Percentiles rank a stretch among this genome's conserved stretches.
phyloP scores from a whole-genome alignment of 1,140 invertebrate species.

The Eurytemora carolleeae region DNA sequence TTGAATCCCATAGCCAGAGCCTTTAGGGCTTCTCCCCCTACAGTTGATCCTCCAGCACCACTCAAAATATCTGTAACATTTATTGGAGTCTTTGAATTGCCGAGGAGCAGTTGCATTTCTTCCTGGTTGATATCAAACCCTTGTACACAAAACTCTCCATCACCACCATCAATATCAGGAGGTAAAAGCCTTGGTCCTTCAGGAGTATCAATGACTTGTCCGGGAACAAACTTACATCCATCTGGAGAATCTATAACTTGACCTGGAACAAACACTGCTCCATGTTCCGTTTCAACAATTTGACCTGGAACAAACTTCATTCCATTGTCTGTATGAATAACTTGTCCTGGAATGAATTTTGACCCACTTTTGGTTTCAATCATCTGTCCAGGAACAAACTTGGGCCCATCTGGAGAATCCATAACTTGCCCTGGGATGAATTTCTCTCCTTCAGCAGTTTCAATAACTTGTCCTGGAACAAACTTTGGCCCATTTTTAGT shows the following conservation, averaged over 20 bases:
- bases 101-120: constrained; percentile 39
- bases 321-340: constrained; percentile 28
- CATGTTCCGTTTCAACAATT: constrained; percentile 46
- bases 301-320: constrained; percentile 51
- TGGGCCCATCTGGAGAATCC: constrained; percentile 33
- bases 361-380: constrained; percentile 42
- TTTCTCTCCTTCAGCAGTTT: constrained; percentile 43
- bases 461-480: constrained; percentile 47
- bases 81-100: constrained; percentile 24
- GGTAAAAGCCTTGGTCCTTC: constrained; percentile 47
- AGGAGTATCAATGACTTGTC: constrained; percentile 46
- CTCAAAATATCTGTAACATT: constrained; percentile 23
- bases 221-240: constrained; percentile 45
- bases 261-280: constrained; percentile 46
- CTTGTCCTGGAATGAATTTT: constrained; percentile 31
- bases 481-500: constrained; percentile 37
- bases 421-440: constrained; percentile 41
- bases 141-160: constrained; percentile 45
- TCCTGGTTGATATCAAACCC: constrained; percentile 48
- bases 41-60: constrained; percentile 36
- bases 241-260: constrained; percentile 44
- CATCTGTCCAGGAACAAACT: constrained; percentile 49
- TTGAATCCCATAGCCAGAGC: constrained; percentile 44
- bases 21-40: constrained; percentile 42
- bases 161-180: constrained; percentile 40